These are phyloP conservation scores for Pogonocherus hispidulus DNA, from an alignment of 2,888 invertebrate genomes.

Conservation along the genomic window DNA sequence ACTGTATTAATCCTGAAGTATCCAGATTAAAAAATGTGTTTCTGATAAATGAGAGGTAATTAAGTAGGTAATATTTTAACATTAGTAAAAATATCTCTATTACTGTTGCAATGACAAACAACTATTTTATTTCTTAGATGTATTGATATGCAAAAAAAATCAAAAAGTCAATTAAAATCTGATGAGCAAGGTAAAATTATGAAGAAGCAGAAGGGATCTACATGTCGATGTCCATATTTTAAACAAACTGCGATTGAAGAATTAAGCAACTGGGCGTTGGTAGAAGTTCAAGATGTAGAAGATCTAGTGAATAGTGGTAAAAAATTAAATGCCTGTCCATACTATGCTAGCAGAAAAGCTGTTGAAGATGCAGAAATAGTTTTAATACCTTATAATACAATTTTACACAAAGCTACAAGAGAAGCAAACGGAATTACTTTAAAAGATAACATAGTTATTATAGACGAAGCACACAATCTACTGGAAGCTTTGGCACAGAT, in stretches of 20 bases:
- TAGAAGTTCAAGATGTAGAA: constrained; percentile 88
- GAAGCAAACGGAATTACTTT: constrained; percentile 77
- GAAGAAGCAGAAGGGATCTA: constrained; percentile 75
- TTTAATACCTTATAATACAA: constrained; percentile 82
- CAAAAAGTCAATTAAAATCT: constrained; percentile 72
- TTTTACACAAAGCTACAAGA: constrained; percentile 85
- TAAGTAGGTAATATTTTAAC: constrained; percentile 23
- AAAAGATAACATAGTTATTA: constrained; percentile 81
- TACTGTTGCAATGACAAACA: constrained; percentile 17
- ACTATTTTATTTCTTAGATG: constrained; percentile 76
- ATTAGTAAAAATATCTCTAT: constrained; percentile 15
- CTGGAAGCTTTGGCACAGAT: constrained; percentile 91
- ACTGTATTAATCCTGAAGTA: constrained; percentile 90
- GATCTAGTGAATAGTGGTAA: constrained; percentile 81
- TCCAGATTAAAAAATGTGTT: constrained; percentile 79
- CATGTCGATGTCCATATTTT: constrained; percentile 79
- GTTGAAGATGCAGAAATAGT: constrained; percentile 87
- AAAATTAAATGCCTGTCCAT: constrained; percentile 87
- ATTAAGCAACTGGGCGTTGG: constrained; percentile 76
- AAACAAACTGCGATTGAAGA: constrained; percentile 75
- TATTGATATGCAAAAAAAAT: constrained; percentile 82
- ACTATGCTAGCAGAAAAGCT: constrained; percentile 90
- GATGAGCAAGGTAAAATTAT: constrained; percentile 74
- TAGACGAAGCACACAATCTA: constrained; percentile 98
- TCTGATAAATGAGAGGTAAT: constrained; percentile 88